Evolutionary conservation across 2,797 vertebrate species (phyloP).

Genomic region (Momotus momota): DNA sequence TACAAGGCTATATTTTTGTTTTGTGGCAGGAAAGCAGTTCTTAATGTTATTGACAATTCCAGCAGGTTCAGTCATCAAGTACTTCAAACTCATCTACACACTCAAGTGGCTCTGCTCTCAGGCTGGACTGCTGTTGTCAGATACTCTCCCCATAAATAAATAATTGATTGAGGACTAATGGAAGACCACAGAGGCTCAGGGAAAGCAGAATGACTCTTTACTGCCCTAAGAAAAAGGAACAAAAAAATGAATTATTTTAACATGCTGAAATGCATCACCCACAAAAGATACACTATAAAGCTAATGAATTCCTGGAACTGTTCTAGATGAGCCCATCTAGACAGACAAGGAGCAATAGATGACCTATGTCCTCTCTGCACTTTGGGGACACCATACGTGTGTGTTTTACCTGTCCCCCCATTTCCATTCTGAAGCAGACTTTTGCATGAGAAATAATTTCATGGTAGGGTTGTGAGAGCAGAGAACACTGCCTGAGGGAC

Average conservation of each 20-base stretch:
- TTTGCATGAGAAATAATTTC: neutral
- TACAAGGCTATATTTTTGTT: neutral
- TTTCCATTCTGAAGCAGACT: neutral
- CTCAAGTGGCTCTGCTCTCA: neutral
- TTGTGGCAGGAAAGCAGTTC: constrained; percentile 40
- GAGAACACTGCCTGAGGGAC: rapidly evolving
- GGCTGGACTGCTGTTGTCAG: neutral
- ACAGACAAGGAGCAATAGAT: neutral
- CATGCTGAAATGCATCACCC: neutral
- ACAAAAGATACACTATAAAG: neutral
- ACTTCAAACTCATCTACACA: neutral
- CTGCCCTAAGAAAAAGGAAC: neutral
- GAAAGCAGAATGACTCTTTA: neutral
- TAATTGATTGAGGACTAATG: constrained; percentile 50
- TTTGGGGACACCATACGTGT: neutral
- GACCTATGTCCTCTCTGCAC: neutral
- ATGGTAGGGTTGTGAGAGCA: neutral
- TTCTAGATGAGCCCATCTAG: neutral
- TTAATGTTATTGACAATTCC: constrained; percentile 30
- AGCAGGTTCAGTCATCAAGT: neutral
- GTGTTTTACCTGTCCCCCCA: neutral
- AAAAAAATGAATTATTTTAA: neutral
- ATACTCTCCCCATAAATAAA: constrained; percentile 8
- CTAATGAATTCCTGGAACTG: neutral
- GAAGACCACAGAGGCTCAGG: neutral